Evolutionary conservation across 2,797 vertebrate species (phyloP), one percentile per base, ranked within the genome.

Genomic region (Chiroxiphia lanceolata): DNA sequence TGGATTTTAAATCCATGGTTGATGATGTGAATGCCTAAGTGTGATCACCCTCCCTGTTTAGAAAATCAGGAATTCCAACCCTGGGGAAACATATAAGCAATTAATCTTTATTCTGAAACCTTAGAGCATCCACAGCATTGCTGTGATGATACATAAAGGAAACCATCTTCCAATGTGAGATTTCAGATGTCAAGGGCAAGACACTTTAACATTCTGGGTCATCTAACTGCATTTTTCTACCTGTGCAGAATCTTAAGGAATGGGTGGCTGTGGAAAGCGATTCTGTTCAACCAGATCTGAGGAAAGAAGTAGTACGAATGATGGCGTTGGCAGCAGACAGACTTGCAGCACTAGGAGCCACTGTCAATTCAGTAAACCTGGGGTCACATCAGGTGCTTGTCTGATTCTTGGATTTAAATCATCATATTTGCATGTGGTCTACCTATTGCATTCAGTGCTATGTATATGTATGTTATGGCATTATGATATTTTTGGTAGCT

Each of bases 221-320:
- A 54, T 13, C 40, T 64, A 86, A 50, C 48, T 20, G 20, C 5
- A 3, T 6, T 45, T 65, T n/a, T 26, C 45, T 90, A 83, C 79
- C 69, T 26, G 33, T 15, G 2, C 92, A 98, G 98, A 95, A 27
- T 11, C 97, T 98, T 33, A 91, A 94, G 68, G 96, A 98, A 36
- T 98, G 98, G 98, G 96, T 98, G 75, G 97, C 98, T 11, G 70
- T 98, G 17, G 82, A 98, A 93, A 98, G 98, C 0, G 96, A 98
- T 79, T 98, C 98, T 18, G n/a, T 97, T n/a, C 97, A 98, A 34
- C 97, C 97, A 1, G 6, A 25, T 2, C 94, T 97, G 38, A 95
- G 98, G 87, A 50, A 71, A 36, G 94, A 98, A 92, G 89, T 98
- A 33, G 91, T 74, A 38, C 20, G 16, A 26, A 98, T 98, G 97